A percentile compares a stretch with the other conserved stretches of the same genome.
Conservation (phyloP, 2,113 vertebrate species). For the Cyprinodon variegatus region DNA sequence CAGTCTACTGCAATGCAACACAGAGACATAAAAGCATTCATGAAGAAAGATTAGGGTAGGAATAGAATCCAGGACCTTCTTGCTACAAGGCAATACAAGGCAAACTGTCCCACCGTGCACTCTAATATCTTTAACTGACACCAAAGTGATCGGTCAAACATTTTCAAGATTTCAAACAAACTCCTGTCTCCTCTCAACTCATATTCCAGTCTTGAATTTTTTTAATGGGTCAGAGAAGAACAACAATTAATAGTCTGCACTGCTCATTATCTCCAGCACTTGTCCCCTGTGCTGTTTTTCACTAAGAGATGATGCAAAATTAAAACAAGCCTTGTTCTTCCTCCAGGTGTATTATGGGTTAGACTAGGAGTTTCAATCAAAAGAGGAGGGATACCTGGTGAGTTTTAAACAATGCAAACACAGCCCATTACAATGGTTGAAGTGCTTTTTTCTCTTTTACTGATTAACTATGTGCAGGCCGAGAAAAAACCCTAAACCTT, state of each 20-base stretch:
- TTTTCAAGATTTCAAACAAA: slow-evolving; percentile 80
- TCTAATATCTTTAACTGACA: slow-evolving; percentile 52
- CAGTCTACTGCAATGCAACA: too few species aligned
- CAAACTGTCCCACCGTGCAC: too few species aligned
- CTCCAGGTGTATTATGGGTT: slow-evolving; percentile 78
- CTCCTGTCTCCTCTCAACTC: slow-evolving; percentile 78
- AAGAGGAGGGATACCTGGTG: slow-evolving; percentile 62
- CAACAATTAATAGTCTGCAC: slow-evolving; percentile 74
- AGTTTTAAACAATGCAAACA: slow-evolving; percentile 54
- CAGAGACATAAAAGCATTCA: too few species aligned
- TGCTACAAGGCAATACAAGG: too few species aligned
- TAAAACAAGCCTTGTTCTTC: slow-evolving; percentile 80
- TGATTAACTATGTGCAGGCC: too few species aligned
- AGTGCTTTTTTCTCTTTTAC: neutral
- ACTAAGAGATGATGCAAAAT: slow-evolving; percentile 83
- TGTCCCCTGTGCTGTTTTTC: slow-evolving; percentile 75
- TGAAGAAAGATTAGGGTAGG: too few species aligned
- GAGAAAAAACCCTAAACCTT: too few species aligned
- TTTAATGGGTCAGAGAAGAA: slow-evolving; percentile 82
- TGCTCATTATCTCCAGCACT: slow-evolving; percentile 85
- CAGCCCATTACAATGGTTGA: slow-evolving; percentile 20
- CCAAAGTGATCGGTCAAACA: slow-evolving; percentile 76
- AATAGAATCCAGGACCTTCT: too few species aligned
- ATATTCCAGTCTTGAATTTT: slow-evolving; percentile 87
- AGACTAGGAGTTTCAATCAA: slow-evolving; percentile 46